Conservation (phyloP, 2,888 invertebrate species). For the Octodonta nipae region DNA sequence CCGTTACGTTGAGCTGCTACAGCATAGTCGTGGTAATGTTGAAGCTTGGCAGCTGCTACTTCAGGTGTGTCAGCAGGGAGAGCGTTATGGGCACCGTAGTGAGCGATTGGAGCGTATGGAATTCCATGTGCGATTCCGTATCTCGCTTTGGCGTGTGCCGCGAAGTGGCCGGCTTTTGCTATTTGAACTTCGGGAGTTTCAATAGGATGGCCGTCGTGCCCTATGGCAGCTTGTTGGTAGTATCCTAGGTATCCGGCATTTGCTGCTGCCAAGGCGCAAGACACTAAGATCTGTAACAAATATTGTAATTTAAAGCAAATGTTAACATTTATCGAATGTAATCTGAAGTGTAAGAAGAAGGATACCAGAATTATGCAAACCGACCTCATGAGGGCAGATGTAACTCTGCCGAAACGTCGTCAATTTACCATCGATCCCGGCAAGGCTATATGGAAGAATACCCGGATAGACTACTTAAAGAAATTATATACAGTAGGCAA, state of each 20-base stretch:
- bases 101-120: slow-evolving; percentile 1
- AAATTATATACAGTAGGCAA: no score
- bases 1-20: slow-evolving; percentile 25
- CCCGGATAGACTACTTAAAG: no score
- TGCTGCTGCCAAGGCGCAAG: slow-evolving; percentile 37
- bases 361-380: no score
- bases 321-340: no score
- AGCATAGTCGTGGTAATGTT: slow-evolving; percentile 36
- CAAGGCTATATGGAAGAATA: no score
- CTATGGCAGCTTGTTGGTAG: slow-evolving; percentile 11
- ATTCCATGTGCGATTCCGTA: slow-evolving; percentile 7
- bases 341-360: no score
- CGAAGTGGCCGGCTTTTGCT: slow-evolving; percentile 32
- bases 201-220: slow-evolving; percentile 44
- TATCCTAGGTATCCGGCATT: slow-evolving; percentile 33
- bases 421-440: no score
- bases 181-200: slow-evolving; percentile 34
- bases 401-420: no score
- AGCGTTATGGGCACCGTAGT: slow-evolving; percentile 28
- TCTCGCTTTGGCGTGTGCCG: slow-evolving; percentile 16
- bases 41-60: slow-evolving; percentile 41
- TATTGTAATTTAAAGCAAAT: no score
- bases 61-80: slow-evolving; percentile 41
- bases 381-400: no score
- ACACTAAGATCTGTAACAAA: slow-evolving; percentile 33